These are phyloP conservation scores for Enteromius trimaculatus DNA, from an alignment of 2,797 vertebrate genomes.

Conservation along the genomic window DNA sequence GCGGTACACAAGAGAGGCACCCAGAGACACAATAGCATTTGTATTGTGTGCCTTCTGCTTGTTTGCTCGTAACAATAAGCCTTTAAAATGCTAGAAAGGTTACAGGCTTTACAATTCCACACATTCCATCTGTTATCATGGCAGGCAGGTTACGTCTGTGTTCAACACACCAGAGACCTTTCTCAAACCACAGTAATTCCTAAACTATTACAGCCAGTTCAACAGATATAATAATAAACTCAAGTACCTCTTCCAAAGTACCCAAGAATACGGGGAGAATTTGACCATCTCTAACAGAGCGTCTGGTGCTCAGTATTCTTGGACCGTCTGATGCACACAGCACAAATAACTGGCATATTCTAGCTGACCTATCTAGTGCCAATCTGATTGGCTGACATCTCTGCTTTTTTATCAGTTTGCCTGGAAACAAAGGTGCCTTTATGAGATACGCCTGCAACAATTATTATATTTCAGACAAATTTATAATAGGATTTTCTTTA, in stretches of 20 bases:
- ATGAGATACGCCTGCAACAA: background rate
- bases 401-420: background rate
- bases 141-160: constrained; percentile 6
- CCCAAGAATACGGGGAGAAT: background rate
- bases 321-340: background rate
- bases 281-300: background rate
- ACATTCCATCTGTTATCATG: background rate
- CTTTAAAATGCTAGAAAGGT: background rate
- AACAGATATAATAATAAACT: constrained; percentile 8
- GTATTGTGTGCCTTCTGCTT: background rate
- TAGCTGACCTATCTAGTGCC: background rate
- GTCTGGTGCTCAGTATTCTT: background rate
- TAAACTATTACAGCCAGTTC: background rate
- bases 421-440: constrained; percentile 1
- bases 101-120: background rate
- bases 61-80: constrained; percentile 14
- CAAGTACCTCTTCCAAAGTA: background rate
- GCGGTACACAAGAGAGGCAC: background rate
- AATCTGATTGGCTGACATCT: constrained; percentile 16
- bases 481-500: background rate
- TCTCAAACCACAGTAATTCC: background rate
- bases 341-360: background rate
- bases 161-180: constrained; percentile 9
- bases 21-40: constrained; percentile 1
- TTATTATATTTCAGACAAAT: background rate